Base-by-base conservation (phyloP, 2,113 vertebrate species). In the Nyctereutes procyonoides region DNA sequence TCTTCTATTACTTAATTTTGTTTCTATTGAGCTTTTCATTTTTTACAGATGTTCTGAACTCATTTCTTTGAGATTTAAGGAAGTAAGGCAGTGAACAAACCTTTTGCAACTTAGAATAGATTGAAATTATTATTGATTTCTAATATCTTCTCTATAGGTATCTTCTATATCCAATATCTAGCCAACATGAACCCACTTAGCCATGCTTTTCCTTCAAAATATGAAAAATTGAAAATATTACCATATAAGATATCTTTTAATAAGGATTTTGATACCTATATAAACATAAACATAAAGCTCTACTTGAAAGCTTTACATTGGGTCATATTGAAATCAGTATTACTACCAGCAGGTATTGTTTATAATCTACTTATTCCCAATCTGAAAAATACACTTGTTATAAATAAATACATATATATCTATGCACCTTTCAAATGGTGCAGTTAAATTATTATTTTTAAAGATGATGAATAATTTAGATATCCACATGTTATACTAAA, bases 251-350 rank as follows among this genome's bases (percentile, higher is more conserved):
- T 32, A 82, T 79, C 74, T 94, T 88, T 95, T 88, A 93, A 69
- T 73, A 85, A 77, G 2, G 0, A 3, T 38, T 92, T 97, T 89
- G n/a, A 91, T 63, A 88, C 28, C 6, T 74, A 51, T 17, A 48
- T 67, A 90, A 90, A 73, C 16, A 43, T 43, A 43, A 43, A 43
- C 43, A 43, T 43, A 43, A 43, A 55, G 12, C 30, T 38, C 43
- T 84, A 53, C 20, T 77, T 67, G 77, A 85, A 65, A 74, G 10
- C 0, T 88, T 90, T 74, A 81, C 62, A 88, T 7, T 81, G 3
- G 80, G 1, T 60, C 94, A 88, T 69, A 14, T 51, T 82, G 90
- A 95, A 90, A 73, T 95, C 55, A 94, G 17, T 43, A 35, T 82
- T 63, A 65, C 15, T 51, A 63, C 53, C 38, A 90, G 62, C 1